phyloP scores from a whole-genome alignment of 1,140 invertebrate species.

The Pachypsylla venusta region DNA sequence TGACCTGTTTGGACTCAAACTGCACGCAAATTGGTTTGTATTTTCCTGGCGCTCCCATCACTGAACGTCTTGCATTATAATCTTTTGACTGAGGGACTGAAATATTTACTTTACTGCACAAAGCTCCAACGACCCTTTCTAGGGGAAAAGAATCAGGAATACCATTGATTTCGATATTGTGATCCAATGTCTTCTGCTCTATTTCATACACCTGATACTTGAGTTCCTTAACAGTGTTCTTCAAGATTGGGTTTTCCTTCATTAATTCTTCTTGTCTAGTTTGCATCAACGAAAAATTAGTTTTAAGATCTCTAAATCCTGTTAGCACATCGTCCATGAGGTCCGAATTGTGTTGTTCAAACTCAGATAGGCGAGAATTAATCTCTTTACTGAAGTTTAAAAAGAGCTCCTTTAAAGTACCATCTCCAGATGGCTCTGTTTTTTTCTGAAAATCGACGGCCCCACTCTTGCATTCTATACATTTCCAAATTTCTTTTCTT shows the following conservation, averaged over 20 bases:
- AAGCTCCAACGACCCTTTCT: neutral
- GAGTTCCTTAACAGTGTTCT: neutral
- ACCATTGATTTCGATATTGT: neutral
- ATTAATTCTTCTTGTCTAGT: neutral
- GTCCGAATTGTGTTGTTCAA: no score
- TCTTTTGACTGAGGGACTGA: neutral
- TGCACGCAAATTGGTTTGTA: neutral
- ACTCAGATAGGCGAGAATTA: no score
- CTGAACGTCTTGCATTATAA: neutral
- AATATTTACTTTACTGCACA: neutral
- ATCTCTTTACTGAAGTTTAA: no score
- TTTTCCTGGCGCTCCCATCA: neutral
- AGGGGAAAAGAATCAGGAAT: neutral
- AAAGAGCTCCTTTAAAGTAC: no score
- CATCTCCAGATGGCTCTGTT: no score
- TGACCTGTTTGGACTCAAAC: neutral
- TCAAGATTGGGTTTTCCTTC: neutral
- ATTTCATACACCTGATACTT: neutral
- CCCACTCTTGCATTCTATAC: no score
- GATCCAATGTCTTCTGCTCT: neutral
- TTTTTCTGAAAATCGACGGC: no score
- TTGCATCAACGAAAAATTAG: neutral
- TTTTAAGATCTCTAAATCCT: neutral
- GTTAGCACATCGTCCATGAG: neutral
- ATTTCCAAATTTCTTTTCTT: no score